phyloP scores from a whole-genome alignment of 2,113 vertebrate genomes.

The Pedionomus torquatus region DNA sequence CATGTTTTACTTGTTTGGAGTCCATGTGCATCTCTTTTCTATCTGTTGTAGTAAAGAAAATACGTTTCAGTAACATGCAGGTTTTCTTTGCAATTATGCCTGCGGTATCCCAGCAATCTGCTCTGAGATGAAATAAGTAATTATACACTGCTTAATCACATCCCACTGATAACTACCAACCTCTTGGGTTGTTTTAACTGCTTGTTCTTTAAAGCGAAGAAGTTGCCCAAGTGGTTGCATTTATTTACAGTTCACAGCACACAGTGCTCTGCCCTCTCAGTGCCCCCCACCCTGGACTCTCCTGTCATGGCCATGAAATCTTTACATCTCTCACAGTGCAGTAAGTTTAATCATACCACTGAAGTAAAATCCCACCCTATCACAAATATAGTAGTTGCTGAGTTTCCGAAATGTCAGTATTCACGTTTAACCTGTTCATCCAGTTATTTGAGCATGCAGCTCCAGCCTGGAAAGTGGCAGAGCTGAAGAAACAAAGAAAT shows the following conservation, averaged over 20 bases:
- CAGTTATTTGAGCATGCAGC: neutral
- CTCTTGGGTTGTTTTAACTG: neutral
- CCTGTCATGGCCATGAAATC: neutral
- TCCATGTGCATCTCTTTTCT: neutral
- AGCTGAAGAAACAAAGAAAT: constrained; percentile 43
- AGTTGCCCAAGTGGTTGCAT: neutral
- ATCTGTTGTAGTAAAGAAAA: neutral
- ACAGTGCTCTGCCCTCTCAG: neutral
- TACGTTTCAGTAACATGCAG: neutral
- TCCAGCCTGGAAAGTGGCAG: constrained; percentile 4
- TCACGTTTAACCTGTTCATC: constrained; percentile 23
- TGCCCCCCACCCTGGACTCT: neutral
- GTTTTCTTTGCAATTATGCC: neutral
- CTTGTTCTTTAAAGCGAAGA: neutral
- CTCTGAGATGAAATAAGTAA: neutral
- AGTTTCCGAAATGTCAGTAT: neutral
- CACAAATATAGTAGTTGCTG: neutral
- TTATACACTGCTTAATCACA: neutral
- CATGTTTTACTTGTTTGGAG: neutral
- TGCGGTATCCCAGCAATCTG: neutral
- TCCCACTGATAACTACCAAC: neutral
- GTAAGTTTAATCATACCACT: neutral
- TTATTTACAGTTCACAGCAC: neutral
- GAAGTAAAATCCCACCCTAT: neutral
- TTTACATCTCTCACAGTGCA: neutral